These are phyloP conservation scores for Nomada goodeniana DNA, from an alignment of 2,888 invertebrate genomes.

Conservation along the genomic window DNA sequence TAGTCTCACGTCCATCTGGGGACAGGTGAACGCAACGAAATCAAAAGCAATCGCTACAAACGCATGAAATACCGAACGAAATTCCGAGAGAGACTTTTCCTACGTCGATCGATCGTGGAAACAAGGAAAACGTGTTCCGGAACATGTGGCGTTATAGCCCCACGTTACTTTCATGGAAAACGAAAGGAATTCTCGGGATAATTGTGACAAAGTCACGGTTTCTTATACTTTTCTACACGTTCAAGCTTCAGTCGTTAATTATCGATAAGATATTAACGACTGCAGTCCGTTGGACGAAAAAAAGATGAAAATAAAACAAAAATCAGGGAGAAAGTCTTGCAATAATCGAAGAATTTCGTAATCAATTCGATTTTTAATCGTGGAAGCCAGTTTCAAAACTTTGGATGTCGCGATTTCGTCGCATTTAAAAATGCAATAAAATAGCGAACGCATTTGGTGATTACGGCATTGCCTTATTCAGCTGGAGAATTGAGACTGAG, in stretches of 20 bases:
- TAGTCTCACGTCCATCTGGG: background rate
- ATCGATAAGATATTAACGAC: too few relatives aligned
- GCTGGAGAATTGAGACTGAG: background rate
- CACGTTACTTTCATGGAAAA: background rate
- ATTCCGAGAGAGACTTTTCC: conserved; percentile 34
- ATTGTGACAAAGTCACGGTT: background rate
- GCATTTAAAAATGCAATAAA: background rate
- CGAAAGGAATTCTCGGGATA: background rate
- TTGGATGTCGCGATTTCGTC: background rate
- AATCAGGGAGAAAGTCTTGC: background rate
- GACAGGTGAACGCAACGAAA: conserved; percentile 14
- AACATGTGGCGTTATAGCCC: background rate
- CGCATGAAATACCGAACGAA: conserved; percentile 27
- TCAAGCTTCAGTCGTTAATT: too few relatives aligned
- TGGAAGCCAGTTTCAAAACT: background rate
- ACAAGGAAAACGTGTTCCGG: background rate
- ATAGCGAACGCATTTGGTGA: background rate
- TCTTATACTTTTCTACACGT: background rate
- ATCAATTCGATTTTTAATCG: background rate
- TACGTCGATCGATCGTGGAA: background rate
- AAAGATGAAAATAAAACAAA: too few relatives aligned
- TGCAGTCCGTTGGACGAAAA: too few relatives aligned
- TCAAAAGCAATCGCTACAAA: background rate
- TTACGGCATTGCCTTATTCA: background rate
- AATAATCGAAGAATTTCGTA: background rate